Conservation (phyloP, 2,113 vertebrate genomes). For the Neodon shergylaensis region DNA sequence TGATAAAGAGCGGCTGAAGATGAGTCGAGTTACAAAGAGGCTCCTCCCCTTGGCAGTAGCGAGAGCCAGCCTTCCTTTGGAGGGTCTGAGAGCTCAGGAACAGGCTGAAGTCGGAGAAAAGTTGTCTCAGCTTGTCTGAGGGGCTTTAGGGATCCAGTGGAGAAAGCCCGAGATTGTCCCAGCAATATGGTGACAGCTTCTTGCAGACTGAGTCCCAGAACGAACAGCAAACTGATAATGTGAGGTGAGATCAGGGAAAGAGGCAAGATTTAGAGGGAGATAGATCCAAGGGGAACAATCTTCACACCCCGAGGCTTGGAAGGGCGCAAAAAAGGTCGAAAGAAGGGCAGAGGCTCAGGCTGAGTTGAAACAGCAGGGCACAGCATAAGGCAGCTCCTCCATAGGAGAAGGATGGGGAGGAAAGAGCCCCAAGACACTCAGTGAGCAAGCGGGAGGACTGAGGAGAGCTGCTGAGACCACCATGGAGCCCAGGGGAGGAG, state of each 20-base stretch:
- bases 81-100: neutral
- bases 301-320: neutral
- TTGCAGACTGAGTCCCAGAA: neutral
- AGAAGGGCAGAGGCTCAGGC: neutral
- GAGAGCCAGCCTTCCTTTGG: neutral
- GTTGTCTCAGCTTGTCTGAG: neutral
- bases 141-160: neutral
- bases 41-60: neutral
- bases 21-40: neutral
- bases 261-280: neutral
- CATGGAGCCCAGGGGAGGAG: neutral
- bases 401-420: neutral
- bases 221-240: constrained; percentile 4
- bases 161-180: constrained; percentile 25
- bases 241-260: neutral
- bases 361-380: neutral
- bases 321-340: neutral
- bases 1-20: neutral
- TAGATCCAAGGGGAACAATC: neutral
- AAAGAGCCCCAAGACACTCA: neutral
- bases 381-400: neutral
- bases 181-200: neutral
- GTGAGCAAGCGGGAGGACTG: neutral
- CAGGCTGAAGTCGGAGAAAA: neutral
- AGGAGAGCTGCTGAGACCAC: neutral